Percentiles rank a stretch among this genome's conserved stretches.
Conservation (phyloP, 53 echinoderm and acorn worm species). For the Henricia sp. region DNA sequence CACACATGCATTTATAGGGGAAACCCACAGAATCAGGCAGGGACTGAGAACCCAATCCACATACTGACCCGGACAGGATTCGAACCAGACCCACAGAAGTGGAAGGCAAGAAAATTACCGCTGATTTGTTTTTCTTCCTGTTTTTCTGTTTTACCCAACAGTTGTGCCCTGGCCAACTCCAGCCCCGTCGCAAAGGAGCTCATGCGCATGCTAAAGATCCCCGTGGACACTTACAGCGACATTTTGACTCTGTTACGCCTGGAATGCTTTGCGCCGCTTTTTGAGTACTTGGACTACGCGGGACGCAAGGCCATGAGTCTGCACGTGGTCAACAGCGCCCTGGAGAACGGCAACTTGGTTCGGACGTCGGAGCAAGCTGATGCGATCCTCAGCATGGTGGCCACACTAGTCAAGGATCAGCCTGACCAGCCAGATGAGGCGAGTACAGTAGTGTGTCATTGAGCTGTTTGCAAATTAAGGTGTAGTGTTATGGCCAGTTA, state of each 20-base stretch:
- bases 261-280: constrained; percentile 79
- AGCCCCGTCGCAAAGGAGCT: constrained; percentile 93
- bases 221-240: constrained; percentile 94
- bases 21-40: too few species aligned
- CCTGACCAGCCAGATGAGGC: constrained; percentile 94
- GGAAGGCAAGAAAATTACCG: too few species aligned
- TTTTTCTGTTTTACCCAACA: neutral
- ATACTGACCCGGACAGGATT: too few species aligned
- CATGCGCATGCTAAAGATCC: constrained; percentile 93
- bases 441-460: too few species aligned
- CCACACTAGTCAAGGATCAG: constrained; percentile 90
- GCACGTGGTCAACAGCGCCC: constrained; percentile 87
- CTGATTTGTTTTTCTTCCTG: too few species aligned
- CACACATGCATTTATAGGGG: too few species aligned
- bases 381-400: constrained; percentile 79
- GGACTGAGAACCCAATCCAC: too few species aligned
- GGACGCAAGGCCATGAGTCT: constrained; percentile 82
- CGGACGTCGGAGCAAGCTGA: constrained; percentile 87
- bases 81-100: too few species aligned
- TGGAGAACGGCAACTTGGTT: constrained; percentile 78
- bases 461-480: too few species aligned
- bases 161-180: constrained; percentile 70
- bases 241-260: constrained; percentile 85
- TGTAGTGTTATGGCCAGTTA: too few species aligned
- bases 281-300: constrained; percentile 92